These are phyloP conservation scores for Brachyhypopomus gauderio DNA, from an alignment of 2,113 vertebrate genomes.

Conservation along the genomic window DNA sequence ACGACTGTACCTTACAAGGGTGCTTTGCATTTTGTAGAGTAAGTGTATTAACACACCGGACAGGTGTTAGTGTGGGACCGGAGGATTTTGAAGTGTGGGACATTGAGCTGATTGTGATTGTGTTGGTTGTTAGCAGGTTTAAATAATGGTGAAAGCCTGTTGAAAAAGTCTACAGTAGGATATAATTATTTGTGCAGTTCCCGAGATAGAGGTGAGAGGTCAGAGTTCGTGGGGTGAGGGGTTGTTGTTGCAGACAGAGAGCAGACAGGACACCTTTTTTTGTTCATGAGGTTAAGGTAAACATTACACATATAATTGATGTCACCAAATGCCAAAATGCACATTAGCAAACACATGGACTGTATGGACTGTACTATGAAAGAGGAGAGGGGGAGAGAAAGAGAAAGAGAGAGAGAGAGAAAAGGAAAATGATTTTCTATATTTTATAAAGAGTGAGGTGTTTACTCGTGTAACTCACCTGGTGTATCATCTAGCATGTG, in stretches of 20 bases:
- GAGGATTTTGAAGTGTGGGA: too few relatives aligned
- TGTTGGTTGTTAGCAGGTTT: neutral
- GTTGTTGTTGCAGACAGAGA: constrained; percentile 50
- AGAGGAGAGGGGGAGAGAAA: neutral
- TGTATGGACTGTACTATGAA: neutral
- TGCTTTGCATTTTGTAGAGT: too few relatives aligned
- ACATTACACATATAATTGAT: constrained; percentile 22
- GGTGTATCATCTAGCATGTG: too few relatives aligned
- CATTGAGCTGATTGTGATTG: too few relatives aligned
- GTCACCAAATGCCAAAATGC: neutral
- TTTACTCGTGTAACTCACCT: too few relatives aligned
- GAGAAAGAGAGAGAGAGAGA: neutral
- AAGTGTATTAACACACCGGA: too few relatives aligned
- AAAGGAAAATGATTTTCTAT: too few relatives aligned
- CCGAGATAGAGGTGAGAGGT: constrained; percentile 11
- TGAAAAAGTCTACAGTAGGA: constrained; percentile 1
- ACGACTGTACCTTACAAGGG: too few relatives aligned
- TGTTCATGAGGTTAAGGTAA: constrained; percentile 25
- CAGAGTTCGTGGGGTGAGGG: constrained; percentile 33
- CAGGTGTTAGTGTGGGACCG: too few relatives aligned
- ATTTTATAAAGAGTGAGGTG: too few relatives aligned
- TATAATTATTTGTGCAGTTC: neutral
- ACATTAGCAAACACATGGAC: neutral
- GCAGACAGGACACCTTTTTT: constrained; percentile 31
- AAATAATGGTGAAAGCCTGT: neutral